Evolutionary conservation across 2,888 invertebrate genomes (phyloP), one percentile per base, ranked within the genome.

Genomic region (Neria commutata): DNA sequence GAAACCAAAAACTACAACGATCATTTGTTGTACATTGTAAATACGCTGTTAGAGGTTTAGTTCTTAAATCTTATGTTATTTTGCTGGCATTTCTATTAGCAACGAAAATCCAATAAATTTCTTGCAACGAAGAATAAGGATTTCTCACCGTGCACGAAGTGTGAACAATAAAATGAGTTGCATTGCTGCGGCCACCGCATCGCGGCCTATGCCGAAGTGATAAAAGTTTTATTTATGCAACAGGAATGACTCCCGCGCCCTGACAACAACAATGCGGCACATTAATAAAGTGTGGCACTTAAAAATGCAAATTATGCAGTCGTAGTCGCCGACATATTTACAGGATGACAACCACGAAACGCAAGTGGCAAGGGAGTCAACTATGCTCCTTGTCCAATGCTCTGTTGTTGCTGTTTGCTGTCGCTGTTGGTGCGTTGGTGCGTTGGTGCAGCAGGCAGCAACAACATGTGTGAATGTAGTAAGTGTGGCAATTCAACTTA

Each of bases 291-390:
- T 33, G 33, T 23, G 33, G 29, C 19, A 26, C 17, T 21, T 21
- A 37, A 70, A 72, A 68, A 73, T 69, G 69, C 72, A 71, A 71
- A 71, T 71, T 73, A 71, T 71, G 72, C 69, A 66, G 67, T 73
- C 68, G 67, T 69, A 55, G 61, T 62, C n/a, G n/a, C n/a, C n/a
- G n/a, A n/a, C n/a, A n/a, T n/a, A n/a, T n/a, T n/a, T n/a, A n/a
- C n/a, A n/a, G n/a, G n/a, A n/a, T n/a, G n/a, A n/a, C n/a, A n/a
- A n/a, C n/a, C n/a, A n/a, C n/a, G n/a, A n/a, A n/a, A n/a, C n/a
- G n/a, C n/a, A n/a, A n/a, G n/a, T n/a, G n/a, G n/a, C n/a, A n/a
- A n/a, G n/a, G n/a, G n/a, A n/a, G n/a, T n/a, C n/a, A n/a, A n/a
- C n/a, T n/a, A n/a, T n/a, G n/a, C n/a, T n/a, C n/a, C n/a, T n/a